Percentiles rank a stretch among this genome's conserved stretches.
Conservation (phyloP, 35 echinoderm and acorn worm species). For the Ophiothrix spiculata region DNA sequence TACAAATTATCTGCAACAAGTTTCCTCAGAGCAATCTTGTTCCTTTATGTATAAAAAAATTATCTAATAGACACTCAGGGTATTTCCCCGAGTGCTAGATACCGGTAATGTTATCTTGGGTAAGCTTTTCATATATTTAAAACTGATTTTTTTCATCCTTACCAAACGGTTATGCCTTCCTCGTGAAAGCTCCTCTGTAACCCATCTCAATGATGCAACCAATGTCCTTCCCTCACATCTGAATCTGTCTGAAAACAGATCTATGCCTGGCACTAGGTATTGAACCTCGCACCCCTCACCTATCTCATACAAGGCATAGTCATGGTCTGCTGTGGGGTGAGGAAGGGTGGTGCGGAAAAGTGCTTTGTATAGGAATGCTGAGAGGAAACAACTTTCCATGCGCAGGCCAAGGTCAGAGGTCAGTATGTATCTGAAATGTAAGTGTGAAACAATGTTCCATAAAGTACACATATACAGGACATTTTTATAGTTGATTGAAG, state of each 20-base stretch:
- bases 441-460: background rate
- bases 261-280: conserved; percentile 89
- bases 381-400: conserved; percentile 92
- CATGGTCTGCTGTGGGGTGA: conserved; percentile 83
- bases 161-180: conserved; percentile 92
- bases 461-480: background rate
- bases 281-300: conserved; percentile 97
- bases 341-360: conserved; percentile 88
- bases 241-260: conserved; percentile 88
- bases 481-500: no score
- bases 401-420: conserved; percentile 92
- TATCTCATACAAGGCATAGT: conserved; percentile 98
- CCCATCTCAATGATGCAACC: conserved; percentile 88
- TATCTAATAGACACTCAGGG: no score
- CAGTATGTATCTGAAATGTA: conserved; percentile 64
- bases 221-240: conserved; percentile 89
- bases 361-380: conserved; percentile 90
- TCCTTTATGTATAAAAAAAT: background rate
- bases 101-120: no score
- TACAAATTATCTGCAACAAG: no score
- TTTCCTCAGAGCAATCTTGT: no score
- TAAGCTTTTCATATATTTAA: no score
- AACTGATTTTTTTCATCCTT: no score
- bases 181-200: conserved; percentile 88
- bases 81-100: no score